A percentile compares a stretch with the other conserved stretches of the same genome.
phyloP scores from a whole-genome alignment of 2,888 invertebrate species.

The Phyto melanocephala region DNA sequence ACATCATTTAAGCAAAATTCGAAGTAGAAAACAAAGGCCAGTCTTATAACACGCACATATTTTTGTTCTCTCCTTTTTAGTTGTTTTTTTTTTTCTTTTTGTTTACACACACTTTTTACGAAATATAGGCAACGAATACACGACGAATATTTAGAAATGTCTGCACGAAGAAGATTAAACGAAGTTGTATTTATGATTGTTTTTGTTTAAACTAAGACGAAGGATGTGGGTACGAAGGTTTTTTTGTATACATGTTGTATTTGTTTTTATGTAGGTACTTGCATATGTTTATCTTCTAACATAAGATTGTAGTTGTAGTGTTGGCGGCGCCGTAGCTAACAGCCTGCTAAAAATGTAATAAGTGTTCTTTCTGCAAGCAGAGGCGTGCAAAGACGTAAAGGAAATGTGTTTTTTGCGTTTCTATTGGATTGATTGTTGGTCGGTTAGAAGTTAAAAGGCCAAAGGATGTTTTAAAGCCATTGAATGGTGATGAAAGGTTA shows the following conservation, averaged over 20 bases:
- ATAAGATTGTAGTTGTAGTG: background rate
- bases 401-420: background rate
- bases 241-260: background rate
- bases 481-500: background rate
- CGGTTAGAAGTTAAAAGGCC: background rate
- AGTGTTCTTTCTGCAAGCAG: background rate
- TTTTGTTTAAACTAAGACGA: slow-evolving; percentile 16
- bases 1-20: slow-evolving; percentile 26
- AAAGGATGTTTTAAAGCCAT: background rate
- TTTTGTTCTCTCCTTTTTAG: background rate
- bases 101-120: background rate
- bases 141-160: slow-evolving; percentile 16
- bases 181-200: slow-evolving; percentile 13
- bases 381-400: background rate
- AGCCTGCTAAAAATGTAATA: background rate
- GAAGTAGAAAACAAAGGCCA: slow-evolving; percentile 36
- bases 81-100: background rate
- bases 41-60: slow-evolving; percentile 16
- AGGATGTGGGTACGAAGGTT: slow-evolving; percentile 34
- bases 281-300: background rate
- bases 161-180: slow-evolving; percentile 36
- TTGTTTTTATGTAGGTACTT: background rate
- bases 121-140: slow-evolving; percentile 18
- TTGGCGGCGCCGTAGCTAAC: slow-evolving; percentile 19
- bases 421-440: background rate